Base-by-base conservation (phyloP, 2,888 invertebrate species). In the Drosophila prostipennis region DNA sequence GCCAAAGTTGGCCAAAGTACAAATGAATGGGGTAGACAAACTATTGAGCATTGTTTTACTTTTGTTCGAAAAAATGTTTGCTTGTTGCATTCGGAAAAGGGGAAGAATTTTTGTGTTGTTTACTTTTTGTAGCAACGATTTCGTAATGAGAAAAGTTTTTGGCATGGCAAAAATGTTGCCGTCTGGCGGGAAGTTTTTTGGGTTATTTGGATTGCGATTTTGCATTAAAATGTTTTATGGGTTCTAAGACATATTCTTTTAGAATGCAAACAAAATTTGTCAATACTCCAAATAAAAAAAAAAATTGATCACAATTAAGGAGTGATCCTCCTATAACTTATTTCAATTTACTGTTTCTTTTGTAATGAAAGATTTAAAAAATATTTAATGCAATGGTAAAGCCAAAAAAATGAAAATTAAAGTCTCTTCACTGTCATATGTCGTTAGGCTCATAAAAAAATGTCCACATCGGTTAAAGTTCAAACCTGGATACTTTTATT, bases 81-180 rank as follows among this genome's bases (percentile, higher is more conserved):
- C 84, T 78, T 86, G 84, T 79, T 76, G 69, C 78, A 69, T 64
- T 67, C 42, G 7, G 13, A 23, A 10, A 13, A 3, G 45, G 10
- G 37, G 26, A 14, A 16, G 19, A 7, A 42, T 36, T 58, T 53
- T 56, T 36, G 45, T 48, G 46, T 43, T 49, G 32, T 65, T 57
- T 55, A 36, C 29, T 67, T 49, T 68, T 72, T 68, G 34, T 67
- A 61, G 43, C 43, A 59, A 73, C 70, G 65, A 54, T 86, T 78
- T 49, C 46, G 73, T 80, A 86, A 80, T 86, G 80, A 76, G 84
- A 80, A 80, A 80, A 86, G 74, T 81, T 81, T 79, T 58, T 45
- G 45, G 55, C 57, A 70, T 65, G 54, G 29, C 42, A 51, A 54
- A 78, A 82, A 71, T 61, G 56, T 46, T 48, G 32, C 56, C 60